These are phyloP conservation scores for Slavum lentiscoides DNA, from an alignment of 2,888 invertebrate species.

Conservation along the genomic window DNA sequence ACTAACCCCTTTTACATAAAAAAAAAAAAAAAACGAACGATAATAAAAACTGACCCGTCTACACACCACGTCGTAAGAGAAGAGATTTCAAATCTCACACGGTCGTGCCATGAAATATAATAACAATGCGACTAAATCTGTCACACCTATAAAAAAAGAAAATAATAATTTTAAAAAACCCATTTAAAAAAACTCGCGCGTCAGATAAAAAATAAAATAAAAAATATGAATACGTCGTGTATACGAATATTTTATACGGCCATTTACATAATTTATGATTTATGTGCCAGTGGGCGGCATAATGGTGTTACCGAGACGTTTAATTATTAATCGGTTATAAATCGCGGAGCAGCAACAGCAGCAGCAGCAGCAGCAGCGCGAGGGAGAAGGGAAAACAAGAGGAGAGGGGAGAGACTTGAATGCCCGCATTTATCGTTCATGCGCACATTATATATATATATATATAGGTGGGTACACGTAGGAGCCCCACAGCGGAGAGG, in stretches of 20 bases:
- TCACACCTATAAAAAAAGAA: constrained; percentile 37
- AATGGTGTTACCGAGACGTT: constrained; percentile 34
- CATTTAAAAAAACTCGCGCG: constrained; percentile 49
- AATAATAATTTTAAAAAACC: background rate
- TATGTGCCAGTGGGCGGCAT: constrained; percentile 47
- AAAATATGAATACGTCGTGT: constrained; percentile 38
- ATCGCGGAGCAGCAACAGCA: background rate
- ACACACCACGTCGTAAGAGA: background rate
- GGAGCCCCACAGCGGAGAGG: constrained; percentile 9
- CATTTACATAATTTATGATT: constrained; percentile 53
- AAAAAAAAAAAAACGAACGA: constrained; percentile 30
- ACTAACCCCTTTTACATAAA: constrained; percentile 51
- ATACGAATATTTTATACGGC: constrained; percentile 45
- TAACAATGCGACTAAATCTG: constrained; percentile 47
- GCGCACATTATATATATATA: background rate
- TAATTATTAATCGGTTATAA: constrained; percentile 52
- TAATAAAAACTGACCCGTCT: constrained; percentile 33
- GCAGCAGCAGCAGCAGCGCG: too few species aligned
- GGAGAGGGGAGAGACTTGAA: constrained; percentile 45
- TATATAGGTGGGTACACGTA: constrained; percentile 4
- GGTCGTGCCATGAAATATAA: constrained; percentile 16
- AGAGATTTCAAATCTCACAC: constrained; percentile 33
- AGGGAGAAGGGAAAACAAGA: too few species aligned
- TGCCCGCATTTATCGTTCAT: constrained; percentile 32
- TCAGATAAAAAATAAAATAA: constrained; percentile 37